Evolutionary conservation across 2,888 invertebrate genomes (phyloP), one percentile per base, ranked within the genome.

Genomic region (Eupithecia tripunctaria): DNA sequence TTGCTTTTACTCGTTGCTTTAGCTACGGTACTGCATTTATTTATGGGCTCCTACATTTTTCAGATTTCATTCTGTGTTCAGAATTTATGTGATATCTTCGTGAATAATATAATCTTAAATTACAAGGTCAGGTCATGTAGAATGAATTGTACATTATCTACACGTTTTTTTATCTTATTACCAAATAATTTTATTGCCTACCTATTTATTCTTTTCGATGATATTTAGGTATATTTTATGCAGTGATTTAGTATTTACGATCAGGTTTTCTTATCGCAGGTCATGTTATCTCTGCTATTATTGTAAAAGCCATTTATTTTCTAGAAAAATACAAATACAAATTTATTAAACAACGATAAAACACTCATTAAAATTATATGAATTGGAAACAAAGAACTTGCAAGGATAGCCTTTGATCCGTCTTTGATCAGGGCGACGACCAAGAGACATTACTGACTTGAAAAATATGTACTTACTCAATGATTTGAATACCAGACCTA

Each of bases 321-420:
- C 36, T 32, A 14, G 51, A 21, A 70, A 32, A 38, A 64, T 56
- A 69, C 51, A 64, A n/a, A n/a, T 12, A 32, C 43, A 70, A 36
- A 60, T 63, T 70, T 47, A 62, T 71, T 25, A 68, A 68, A 74
- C 68, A 74, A 67, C 68, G 72, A 66, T 65, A 70, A 72, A 76
- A 70, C 72, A 72, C 73, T 74, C 72, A 77, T 79, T 77, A 79
- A 70, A 71, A 72, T 73, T 71, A 74, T 77, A 69, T 56, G 21
- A 68, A 75, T 63, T 74, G 67, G 71, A 71, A 77, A 76, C 71
- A 77, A 73, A 76, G 69, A 66, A 76, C 62, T 71, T 47, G 36
- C 56, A 68, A 68, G 65, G 77, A 76, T 77, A 75, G 67, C 75
- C 72, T 72, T 36, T 74, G 67, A 62, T 47, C 69, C 12, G 4